Evolutionary conservation across 1,140 invertebrate species (phyloP).

Genomic region (Nautilus pompilius): DNA sequence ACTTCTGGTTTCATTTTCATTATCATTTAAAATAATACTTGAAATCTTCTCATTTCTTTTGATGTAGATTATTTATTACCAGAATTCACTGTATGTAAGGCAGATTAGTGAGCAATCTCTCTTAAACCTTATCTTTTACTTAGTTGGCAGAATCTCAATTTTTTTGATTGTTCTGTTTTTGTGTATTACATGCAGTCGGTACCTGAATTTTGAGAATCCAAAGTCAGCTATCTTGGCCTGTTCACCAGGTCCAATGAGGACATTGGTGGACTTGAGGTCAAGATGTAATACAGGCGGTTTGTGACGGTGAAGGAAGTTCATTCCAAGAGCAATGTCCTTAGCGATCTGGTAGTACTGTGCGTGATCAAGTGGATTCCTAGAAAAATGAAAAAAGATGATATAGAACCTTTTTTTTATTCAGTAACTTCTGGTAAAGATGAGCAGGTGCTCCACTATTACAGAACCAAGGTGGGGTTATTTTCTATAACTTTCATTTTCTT

Average conservation of each 20-base stretch:
- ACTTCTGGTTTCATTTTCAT: neutral
- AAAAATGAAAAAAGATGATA: constrained; percentile 1
- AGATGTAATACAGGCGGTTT: constrained; percentile 44
- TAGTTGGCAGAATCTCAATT: neutral
- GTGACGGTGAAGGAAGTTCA: constrained; percentile 47
- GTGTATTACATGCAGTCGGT: no score
- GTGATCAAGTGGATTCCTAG: constrained; percentile 32
- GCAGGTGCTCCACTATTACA: no score
- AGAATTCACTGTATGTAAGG: neutral
- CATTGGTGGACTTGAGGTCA: constrained; percentile 47
- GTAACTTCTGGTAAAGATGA: no score
- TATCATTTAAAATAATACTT: neutral
- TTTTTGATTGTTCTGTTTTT: neutral
- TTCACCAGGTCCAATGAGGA: constrained; percentile 30
- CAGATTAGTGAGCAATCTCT: neutral
- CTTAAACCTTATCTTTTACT: neutral
- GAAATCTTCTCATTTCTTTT: neutral
- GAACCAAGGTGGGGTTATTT: no score
- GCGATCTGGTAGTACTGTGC: constrained; percentile 41
- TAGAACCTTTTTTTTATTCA: no score
- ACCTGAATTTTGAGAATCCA: constrained; percentile 51
- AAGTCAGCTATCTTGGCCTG: constrained; percentile 49
- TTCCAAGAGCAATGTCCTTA: constrained; percentile 40
- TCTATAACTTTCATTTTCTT: no score
- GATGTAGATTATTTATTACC: neutral